Evolutionary conservation across 2,113 vertebrate species (phyloP), one percentile per base, ranked within the genome.

Genomic region (Danionella cerebrum): DNA sequence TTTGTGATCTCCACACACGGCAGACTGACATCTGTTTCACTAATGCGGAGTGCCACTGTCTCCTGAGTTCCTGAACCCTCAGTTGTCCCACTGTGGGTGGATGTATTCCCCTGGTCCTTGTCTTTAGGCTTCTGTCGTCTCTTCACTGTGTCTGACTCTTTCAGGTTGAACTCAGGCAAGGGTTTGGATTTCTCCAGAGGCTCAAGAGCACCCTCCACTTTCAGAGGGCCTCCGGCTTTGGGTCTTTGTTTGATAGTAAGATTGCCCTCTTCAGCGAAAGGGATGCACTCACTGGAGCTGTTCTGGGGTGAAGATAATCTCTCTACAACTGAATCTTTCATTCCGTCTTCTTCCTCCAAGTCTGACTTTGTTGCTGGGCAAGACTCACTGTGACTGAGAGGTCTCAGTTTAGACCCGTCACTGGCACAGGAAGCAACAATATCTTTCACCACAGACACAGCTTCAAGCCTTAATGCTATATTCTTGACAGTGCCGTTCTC

Each of bases 211-310:
- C 74, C 75, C 45, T 89, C 77, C 1, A 84, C 67, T 65, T 75
- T 5, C 14, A 79, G 81, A 3, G 84, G 87, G 3, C 85, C 90
- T 0, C 83, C 76, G 1, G 87, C 87, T 77, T 97, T 98, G 0
- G 96, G 96, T n/a, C 94, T 84, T 85, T 98, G 96, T 67, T 98
- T 98, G 82, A 98, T 98, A 41, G 96, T 98, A 74, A 98, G 85
- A 74, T 97, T 97, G 6, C 96, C 96, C 77, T 98, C 96, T 76
- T 98, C 95, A 0, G 96, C 96, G 4, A 98, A 98, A 1, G 96
- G 96, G 70, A 98, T 92, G 82, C 94, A 95, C 79, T 98, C 95
- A 0, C 92, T 95, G 22, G 95, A 97, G 84, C 95, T 96, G 82
- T 89, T 91, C 72, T 94, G 92, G 0, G 91, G 90, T 0, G 90